phyloP scores from a whole-genome alignment of 2,797 vertebrate genomes.

The Enteromius radiatus region DNA sequence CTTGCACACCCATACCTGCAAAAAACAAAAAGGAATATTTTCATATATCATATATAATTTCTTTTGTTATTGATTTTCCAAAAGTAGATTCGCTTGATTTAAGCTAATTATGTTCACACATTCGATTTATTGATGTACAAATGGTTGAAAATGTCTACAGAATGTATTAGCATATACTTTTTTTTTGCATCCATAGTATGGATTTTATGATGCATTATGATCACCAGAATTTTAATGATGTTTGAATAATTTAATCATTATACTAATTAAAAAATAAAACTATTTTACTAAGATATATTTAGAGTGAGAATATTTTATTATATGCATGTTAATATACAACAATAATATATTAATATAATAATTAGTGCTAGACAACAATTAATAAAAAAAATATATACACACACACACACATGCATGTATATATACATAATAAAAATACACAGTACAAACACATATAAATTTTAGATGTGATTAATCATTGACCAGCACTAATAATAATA shows the following conservation, averaged over 20 bases:
- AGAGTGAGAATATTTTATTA: not conserved
- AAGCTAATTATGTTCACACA: not conserved
- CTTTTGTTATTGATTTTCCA: too few species aligned
- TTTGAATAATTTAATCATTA: not conserved
- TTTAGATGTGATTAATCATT: too few species aligned
- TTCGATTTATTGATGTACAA: not conserved
- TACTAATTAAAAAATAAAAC: not conserved
- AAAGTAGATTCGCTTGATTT: too few species aligned
- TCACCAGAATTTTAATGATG: not conserved
- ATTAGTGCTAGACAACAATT: too few species aligned
- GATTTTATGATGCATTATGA: not conserved
- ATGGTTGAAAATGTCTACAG: not conserved
- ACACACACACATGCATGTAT: too few species aligned
- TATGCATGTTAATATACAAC: not conserved
- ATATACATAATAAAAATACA: too few species aligned
- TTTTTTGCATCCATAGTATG: not conserved
- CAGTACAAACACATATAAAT: too few species aligned
- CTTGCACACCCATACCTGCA: conserved; percentile 77
- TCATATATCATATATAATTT: too few species aligned
- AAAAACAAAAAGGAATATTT: not conserved
- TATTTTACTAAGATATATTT: not conserved
- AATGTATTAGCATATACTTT: not conserved
- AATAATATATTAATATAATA: too few species aligned
- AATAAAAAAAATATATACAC: too few species aligned
- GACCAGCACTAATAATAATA: too few species aligned